Evolutionary conservation across 2,888 invertebrate species (phyloP), one percentile per base, ranked within the genome.

Genomic region (Chironomus tentans): DNA sequence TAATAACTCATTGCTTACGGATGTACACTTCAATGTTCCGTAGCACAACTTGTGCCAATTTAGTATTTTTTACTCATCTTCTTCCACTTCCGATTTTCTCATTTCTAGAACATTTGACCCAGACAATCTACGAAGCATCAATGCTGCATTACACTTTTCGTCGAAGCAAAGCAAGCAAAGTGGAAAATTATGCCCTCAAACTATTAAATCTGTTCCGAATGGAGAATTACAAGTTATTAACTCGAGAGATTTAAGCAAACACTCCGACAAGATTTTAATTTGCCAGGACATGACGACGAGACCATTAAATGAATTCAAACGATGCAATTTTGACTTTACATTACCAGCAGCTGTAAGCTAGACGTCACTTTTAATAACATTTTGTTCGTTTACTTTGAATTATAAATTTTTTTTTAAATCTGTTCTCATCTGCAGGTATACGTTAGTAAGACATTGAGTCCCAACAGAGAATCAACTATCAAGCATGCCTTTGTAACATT

Each of bases 241-340:
- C 62, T 80, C 82, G 22, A 79, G 77, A 6, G 78, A 84, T 74
- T 78, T 84, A 79, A 79, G 80, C 56, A 77, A 81, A 76, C 78
- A 81, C 28, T 81, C 71, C 82, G 81, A 47, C 18, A 56, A 68
- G 77, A 81, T 82, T 77, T 78, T 84, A 56, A 78, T 84, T 48
- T 84, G 84, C 77, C 79, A 81, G 70, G 81, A 80, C n/a, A 70
- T 83, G 76, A 81, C 82, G 28, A 80, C 80, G 56, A 82, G 81
- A 68, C 80, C 82, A 0, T 79, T 83, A 2, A 81, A 82, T 71
- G 83, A 84, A 70, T 80, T 79, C 69, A 79, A 78, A 62, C 78
- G 76, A 7, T 84, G 84, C 79, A 83, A 83, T 75, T 80, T 82
- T 76, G 84, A 84, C 70, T 81, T 81, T 3, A 80, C 80, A 68